These are phyloP conservation scores for Leptodactylus fuscus DNA, from an alignment of 2,113 vertebrate species.

Conservation along the genomic window DNA sequence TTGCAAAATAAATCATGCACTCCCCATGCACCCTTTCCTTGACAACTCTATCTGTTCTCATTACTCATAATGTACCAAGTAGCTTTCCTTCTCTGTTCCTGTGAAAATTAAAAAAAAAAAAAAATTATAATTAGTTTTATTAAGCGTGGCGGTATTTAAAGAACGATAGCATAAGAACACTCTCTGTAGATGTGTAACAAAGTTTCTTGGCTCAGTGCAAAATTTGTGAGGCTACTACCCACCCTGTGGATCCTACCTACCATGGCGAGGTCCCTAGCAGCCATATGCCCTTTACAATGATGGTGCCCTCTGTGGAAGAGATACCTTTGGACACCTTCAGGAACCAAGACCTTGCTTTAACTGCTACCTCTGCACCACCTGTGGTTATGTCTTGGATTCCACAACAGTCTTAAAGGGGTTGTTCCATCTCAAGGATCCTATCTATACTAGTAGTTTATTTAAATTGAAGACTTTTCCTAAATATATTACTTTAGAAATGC, in stretches of 20 bases:
- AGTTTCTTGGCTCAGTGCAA: neutral
- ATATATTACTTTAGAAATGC: no score
- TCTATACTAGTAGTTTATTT: no score
- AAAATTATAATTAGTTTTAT: neutral
- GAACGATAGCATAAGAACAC: neutral
- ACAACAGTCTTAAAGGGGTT: no score
- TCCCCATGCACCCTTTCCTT: neutral
- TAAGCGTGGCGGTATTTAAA: neutral
- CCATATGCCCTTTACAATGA: no score
- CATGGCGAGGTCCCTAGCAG: no score
- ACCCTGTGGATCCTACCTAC: no score
- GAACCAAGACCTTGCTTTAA: no score
- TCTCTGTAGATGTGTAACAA: neutral
- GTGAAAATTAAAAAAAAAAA: conserved; percentile 8
- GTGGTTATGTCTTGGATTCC: neutral
- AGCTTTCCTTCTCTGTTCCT: conserved; percentile 1
- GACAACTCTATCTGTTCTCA: conserved; percentile 32
- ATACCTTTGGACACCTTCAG: neutral
- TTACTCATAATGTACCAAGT: conserved; percentile 32
- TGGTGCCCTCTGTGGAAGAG: no score
- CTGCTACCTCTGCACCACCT: neutral
- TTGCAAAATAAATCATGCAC: neutral
- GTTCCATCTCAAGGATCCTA: no score
- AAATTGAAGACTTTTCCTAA: no score
- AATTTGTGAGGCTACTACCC: no score